A percentile compares a stretch with the other conserved stretches of the same genome.
Conservation (phyloP, 2,113 vertebrate species). For the Meleagris gallopavo region DNA sequence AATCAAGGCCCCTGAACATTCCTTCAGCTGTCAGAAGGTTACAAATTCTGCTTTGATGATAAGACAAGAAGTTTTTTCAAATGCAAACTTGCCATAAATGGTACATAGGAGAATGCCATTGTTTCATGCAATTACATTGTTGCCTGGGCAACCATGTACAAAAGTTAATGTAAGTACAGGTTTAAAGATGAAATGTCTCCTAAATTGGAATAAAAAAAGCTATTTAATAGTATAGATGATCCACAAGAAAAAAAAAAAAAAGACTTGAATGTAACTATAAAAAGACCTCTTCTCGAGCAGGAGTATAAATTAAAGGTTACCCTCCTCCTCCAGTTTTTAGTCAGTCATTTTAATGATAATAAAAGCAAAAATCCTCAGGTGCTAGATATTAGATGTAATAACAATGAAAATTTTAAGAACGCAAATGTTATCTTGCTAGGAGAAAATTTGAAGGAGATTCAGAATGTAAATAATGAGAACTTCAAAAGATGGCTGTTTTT, state of each 20-base stretch:
- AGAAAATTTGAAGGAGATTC: neutral
- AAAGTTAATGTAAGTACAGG: constrained; percentile 78
- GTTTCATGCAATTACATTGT: constrained; percentile 80
- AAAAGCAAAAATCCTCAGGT: constrained; percentile 31
- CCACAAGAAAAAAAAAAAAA: constrained; percentile 30
- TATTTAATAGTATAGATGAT: constrained; percentile 57
- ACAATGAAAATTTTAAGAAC: neutral
- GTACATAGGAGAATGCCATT: constrained; percentile 75
- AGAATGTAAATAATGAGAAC: neutral
- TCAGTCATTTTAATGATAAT: constrained; percentile 26
- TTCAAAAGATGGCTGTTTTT: neutral
- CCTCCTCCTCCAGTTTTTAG: constrained; percentile 57
- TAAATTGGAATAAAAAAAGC: constrained; percentile 70
- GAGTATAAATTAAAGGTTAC: constrained; percentile 70
- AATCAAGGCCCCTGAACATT: constrained; percentile 65
- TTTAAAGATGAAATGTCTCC: constrained; percentile 75
- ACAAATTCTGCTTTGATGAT: constrained; percentile 73
- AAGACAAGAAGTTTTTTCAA: constrained; percentile 70
- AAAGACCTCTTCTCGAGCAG: constrained; percentile 53
- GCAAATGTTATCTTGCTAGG: neutral
- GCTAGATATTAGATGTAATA: neutral
- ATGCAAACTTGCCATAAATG: constrained; percentile 70
- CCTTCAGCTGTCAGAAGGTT: constrained; percentile 72
- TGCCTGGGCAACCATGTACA: constrained; percentile 78
- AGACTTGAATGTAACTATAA: constrained; percentile 56